Percentiles rank a stretch among this genome's conserved stretches.
Evolutionary conservation across 2,797 vertebrate species (phyloP).

Genomic region (Tiaroga cobitis): DNA sequence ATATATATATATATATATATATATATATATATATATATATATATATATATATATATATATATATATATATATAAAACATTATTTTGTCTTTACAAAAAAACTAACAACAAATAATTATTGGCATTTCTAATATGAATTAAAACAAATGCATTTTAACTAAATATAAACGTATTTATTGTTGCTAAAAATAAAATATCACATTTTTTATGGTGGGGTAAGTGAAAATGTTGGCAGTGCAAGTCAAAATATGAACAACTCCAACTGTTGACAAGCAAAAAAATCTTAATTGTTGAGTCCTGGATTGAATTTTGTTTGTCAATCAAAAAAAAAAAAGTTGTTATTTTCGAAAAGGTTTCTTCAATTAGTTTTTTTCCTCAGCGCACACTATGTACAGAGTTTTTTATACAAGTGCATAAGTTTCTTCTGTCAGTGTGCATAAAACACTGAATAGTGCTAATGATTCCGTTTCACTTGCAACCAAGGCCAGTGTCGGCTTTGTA

Average conservation of each 20-base stretch:
- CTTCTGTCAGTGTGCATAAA: constrained; percentile 47
- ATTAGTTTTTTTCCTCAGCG: background rate
- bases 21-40: background rate
- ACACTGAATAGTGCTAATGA: constrained; percentile 55
- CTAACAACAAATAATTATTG: background rate
- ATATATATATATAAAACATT: no score
- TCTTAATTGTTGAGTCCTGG: no score
- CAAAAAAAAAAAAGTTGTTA: background rate
- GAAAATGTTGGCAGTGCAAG: background rate
- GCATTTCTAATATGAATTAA: background rate
- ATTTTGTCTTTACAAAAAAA: background rate
- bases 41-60: no score
- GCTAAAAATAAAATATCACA: background rate
- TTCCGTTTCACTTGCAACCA: constrained; percentile 48
- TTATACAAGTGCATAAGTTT: constrained; percentile 24
- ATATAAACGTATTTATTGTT: background rate
- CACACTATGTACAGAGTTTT: background rate
- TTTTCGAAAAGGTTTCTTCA: background rate
- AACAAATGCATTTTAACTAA: background rate
- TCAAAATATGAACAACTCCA: background rate
- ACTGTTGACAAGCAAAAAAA: background rate
- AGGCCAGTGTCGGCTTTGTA: constrained; percentile 47
- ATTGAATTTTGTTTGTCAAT: background rate
- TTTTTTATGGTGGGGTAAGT: background rate
- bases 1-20: background rate